A percentile compares a stretch with the other conserved stretches of the same genome.
These are phyloP conservation scores for Umimayanthus kanabou DNA, from an alignment of 92 coral and sea anemone species.

Conservation along the genomic window DNA sequence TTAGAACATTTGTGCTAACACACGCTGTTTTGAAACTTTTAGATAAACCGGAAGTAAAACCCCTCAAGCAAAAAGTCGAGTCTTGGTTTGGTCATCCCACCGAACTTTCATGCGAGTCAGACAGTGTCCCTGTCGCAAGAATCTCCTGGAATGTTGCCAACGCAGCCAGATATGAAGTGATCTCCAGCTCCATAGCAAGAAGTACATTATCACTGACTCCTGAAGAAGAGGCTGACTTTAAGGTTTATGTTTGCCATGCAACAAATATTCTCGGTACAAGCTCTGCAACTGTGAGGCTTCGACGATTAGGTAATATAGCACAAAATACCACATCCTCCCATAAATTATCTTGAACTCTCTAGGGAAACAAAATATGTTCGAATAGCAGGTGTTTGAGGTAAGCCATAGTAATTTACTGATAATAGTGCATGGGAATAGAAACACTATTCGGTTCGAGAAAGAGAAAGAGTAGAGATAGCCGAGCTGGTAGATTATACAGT, in stretches of 20 bases:
- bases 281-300: neutral
- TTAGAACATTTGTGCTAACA: neutral
- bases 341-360: too few species aligned
- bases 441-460: too few species aligned
- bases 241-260: neutral
- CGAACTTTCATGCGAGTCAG: neutral
- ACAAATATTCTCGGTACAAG: conserved; percentile 4
- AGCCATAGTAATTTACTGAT: too few species aligned
- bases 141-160: neutral
- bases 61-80: neutral
- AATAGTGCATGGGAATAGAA: too few species aligned
- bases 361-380: too few species aligned
- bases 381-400: too few species aligned
- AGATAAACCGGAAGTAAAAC: conserved; percentile 10
- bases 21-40: neutral
- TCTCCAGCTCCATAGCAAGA: neutral
- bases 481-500: too few species aligned
- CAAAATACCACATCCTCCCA: too few species aligned
- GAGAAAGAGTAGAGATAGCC: too few species aligned
- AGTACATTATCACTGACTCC: neutral
- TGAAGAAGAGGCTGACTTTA: neutral
- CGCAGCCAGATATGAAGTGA: neutral
- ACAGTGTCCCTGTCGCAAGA: neutral
- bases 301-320: neutral
- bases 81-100: conserved; percentile 15